A percentile compares a stretch with the other conserved stretches of the same genome.
Conservation (phyloP, 1,140 invertebrate species). For the Temnothorax nylanderi region DNA sequence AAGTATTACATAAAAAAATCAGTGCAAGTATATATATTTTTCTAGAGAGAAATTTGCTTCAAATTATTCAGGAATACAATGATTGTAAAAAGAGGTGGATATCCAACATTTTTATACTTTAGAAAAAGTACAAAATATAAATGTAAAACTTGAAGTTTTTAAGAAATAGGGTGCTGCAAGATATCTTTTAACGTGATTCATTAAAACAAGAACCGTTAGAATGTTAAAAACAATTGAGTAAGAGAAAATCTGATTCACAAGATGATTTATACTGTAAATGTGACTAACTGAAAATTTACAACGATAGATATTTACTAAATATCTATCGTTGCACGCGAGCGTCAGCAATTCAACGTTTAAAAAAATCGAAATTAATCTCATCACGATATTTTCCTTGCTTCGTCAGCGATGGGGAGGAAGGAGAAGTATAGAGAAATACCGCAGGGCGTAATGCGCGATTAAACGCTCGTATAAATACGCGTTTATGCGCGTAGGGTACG, state of each 20-base stretch:
- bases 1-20: conserved; percentile 4
- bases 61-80: neutral
- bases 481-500: conserved; percentile 1
- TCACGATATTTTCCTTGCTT: conserved; percentile 5
- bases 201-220: neutral
- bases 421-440: conserved; percentile 15
- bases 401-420: neutral
- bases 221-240: neutral
- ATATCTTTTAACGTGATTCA: neutral
- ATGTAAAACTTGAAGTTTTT: neutral
- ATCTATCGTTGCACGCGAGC: neutral
- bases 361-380: conserved; percentile 31
- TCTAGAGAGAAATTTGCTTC: neutral
- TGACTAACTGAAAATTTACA: neutral
- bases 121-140: neutral
- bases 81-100: neutral
- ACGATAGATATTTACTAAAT: neutral
- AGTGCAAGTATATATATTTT: neutral
- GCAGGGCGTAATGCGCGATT: conserved; percentile 25
- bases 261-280: neutral
- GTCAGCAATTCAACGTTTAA: neutral
- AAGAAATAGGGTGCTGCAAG: neutral
- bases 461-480: conserved; percentile 62
- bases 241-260: neutral
- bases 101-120: neutral